Conservation (phyloP, 2,888 invertebrate genomes). For the Hylaea fasciaria region DNA sequence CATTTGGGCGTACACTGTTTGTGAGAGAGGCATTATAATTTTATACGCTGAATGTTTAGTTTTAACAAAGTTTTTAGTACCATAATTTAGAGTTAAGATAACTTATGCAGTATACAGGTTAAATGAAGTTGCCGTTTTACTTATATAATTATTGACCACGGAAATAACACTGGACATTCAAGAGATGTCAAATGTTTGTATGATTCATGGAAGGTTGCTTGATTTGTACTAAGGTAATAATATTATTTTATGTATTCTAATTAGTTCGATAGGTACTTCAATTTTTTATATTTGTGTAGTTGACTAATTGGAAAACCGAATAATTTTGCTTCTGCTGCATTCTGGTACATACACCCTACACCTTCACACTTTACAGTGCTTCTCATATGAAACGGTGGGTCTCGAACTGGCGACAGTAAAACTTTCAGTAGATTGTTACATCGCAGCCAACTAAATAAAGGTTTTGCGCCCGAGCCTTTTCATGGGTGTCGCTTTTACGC, state of each 20-base stretch:
- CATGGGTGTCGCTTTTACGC: conserved; percentile 76
- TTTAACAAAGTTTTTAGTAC: conserved; percentile 20
- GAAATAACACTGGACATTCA: too few species aligned
- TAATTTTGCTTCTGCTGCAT: conserved; percentile 62
- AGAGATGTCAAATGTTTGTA: too few species aligned
- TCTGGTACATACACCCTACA: conserved; percentile 53
- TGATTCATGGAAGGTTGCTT: too few species aligned
- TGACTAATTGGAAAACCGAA: conserved; percentile 39
- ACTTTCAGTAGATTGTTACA: conserved; percentile 79
- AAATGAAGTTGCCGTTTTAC: conserved; percentile 20
- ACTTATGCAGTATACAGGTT: conserved; percentile 28
- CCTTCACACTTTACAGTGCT: conserved; percentile 60
- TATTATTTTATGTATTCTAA: too few species aligned
- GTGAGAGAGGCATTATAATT: conserved; percentile 50
- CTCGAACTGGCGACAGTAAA: conserved; percentile 72
- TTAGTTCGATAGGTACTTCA: too few species aligned
- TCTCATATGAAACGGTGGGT: conserved; percentile 67
- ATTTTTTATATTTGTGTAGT: too few species aligned
- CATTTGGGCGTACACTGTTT: conserved; percentile 54
- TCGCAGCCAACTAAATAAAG: conserved; percentile 77
- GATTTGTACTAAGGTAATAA: too few species aligned
- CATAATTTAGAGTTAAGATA: conserved; percentile 21
- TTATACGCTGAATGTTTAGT: conserved; percentile 27
- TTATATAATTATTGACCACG: not conserved
- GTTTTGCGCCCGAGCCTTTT: conserved; percentile 68